Evolutionary conservation across 2,797 vertebrate genomes (phyloP).

Genomic region (Monodelphis domestica): DNA sequence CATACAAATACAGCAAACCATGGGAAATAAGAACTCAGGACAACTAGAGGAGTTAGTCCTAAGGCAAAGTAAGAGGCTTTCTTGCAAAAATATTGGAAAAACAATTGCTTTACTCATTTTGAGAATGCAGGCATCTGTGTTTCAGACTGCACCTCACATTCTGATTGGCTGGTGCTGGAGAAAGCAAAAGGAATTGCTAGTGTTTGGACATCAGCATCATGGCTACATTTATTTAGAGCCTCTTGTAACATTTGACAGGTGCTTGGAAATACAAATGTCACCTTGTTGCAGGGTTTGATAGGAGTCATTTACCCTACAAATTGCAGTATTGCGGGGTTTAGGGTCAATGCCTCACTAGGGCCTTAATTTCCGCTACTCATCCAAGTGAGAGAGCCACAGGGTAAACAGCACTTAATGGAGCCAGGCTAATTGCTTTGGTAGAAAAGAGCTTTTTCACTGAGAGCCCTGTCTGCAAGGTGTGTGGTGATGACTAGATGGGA

Average conservation of each 20-base stretch:
- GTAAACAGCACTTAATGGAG: background rate
- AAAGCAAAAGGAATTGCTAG: conserved; percentile 25
- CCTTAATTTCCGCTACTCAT: conserved; percentile 13
- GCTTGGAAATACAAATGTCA: background rate
- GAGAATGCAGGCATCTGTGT: background rate
- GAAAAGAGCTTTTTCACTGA: background rate
- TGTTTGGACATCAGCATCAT: background rate
- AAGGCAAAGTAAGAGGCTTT: background rate
- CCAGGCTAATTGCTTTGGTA: background rate
- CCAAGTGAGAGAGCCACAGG: background rate
- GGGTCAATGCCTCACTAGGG: background rate
- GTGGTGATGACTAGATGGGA: background rate
- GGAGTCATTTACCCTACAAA: background rate
- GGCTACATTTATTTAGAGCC: background rate
- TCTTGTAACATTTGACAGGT: background rate
- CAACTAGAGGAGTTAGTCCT: background rate
- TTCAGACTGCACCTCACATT: background rate
- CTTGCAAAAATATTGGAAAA: background rate
- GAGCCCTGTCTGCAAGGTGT: background rate
- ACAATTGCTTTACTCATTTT: background rate
- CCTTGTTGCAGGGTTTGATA: conserved; percentile 7
- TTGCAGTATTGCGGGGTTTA: background rate
- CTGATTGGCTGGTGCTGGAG: background rate
- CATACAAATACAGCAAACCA: background rate
- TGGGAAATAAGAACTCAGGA: background rate